Conservation (phyloP, 2,888 invertebrate genomes). For the Conomelus anceps region DNA sequence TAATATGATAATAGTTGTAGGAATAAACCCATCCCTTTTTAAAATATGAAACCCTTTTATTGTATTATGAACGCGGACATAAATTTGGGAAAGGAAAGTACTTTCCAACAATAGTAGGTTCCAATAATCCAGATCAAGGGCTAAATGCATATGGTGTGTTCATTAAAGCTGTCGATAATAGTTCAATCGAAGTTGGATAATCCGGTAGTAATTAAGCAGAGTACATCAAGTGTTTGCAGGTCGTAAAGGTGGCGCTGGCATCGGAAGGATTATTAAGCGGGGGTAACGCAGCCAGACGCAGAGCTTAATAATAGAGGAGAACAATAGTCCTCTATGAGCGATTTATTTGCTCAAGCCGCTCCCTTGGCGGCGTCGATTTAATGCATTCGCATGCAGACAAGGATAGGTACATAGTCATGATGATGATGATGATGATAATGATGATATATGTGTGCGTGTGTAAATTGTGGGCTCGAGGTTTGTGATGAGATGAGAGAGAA, state of each 20-base stretch:
- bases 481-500: not conserved
- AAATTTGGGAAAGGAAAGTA: not conserved
- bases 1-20: too few species aligned
- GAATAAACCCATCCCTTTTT: too few species aligned
- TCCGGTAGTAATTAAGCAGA: not conserved
- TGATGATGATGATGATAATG: not conserved
- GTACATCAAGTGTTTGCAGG: not conserved
- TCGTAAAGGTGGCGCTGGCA: not conserved
- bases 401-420: not conserved
- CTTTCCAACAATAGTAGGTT: not conserved
- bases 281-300: not conserved
- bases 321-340: not conserved
- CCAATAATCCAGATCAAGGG: not conserved
- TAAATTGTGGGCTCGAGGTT: not conserved
- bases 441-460: not conserved
- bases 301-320: not conserved
- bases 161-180: not conserved
- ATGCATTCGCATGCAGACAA: not conserved
- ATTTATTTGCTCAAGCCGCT: not conserved
- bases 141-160: not conserved
- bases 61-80: not conserved
- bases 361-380: not conserved
- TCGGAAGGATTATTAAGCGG: not conserved
- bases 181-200: not conserved
- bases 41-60: not conserved